Base-by-base conservation (phyloP, 2,888 invertebrate genomes). In the Lithophane socia region DNA sequence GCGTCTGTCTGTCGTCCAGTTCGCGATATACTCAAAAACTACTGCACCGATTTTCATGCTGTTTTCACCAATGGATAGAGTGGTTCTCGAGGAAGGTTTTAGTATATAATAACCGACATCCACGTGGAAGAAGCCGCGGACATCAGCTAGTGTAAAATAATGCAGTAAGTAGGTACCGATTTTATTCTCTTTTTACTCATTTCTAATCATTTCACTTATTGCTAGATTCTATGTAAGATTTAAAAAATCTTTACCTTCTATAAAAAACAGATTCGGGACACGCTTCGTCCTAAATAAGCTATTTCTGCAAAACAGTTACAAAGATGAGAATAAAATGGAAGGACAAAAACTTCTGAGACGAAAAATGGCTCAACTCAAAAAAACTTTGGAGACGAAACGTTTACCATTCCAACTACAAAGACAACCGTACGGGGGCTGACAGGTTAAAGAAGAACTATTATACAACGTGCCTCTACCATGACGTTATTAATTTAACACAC, bases 381-480 rank as follows among this genome's bases (percentile, higher is more conserved):
- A 64, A 69, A 61, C 68, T 77, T 68, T 24, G 9, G 13, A 77
- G 52, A 61, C 77, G 3, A 67, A 69, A 77, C 29, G 16, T 77
- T 37, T 10, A 29, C 42, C 16, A 42, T 9, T 16, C 21, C n/a
- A 77, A 69, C 24, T 63, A 67, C 52, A 77, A 52, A 68, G 21
- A 68, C 44, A 52, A n/a, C n/a, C n/a, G n/a, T n/a, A n/a, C n/a
- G n/a, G n/a, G n/a, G n/a, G n/a, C n/a, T n/a, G n/a, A n/a, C n/a
- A n/a, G n/a, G 56, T 47, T 18, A 75, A 75, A 75, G 47, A 47
- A 66, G 42, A 42, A 49, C 58, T 58, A 58, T 76, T 49, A 58
- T 61, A 29, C 29, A 29, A 29, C 29, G n/a, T n/a, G n/a, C n/a
- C n/a, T n/a, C n/a, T n/a, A n/a, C n/a, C n/a, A n/a, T n/a, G n/a